Conservation (phyloP, 2,888 invertebrate genomes). For the Plebejus melissa region DNA sequence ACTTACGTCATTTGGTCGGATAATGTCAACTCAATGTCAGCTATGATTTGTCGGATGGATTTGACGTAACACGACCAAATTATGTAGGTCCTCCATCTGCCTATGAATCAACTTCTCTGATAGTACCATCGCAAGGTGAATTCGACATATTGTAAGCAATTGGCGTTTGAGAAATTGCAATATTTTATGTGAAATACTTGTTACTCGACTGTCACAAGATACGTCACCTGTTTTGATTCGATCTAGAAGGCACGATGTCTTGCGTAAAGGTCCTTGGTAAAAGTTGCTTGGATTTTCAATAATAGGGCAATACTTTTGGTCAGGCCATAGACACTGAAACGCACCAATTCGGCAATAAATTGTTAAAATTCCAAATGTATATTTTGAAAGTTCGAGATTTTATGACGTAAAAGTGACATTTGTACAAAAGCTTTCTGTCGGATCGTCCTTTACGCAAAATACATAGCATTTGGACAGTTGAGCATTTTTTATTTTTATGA, state of each 20-base stretch:
- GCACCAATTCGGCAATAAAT: slow-evolving; percentile 17
- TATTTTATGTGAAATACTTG: background rate
- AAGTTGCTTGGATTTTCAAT: background rate
- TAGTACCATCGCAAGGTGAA: too few relatives aligned
- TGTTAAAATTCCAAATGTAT: slow-evolving; percentile 17
- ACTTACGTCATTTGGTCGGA: too few relatives aligned
- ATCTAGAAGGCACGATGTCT: background rate
- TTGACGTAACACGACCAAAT: too few relatives aligned
- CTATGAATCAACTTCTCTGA: too few relatives aligned
- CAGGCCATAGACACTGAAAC: background rate
- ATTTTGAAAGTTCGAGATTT: slow-evolving; percentile 2
- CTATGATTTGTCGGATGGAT: too few relatives aligned
- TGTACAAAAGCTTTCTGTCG: background rate
- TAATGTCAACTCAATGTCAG: too few relatives aligned
- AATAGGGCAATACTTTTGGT: background rate
- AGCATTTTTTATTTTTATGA: background rate
- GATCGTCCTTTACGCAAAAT: background rate
- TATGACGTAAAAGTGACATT: background rate
- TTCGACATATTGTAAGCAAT: background rate
- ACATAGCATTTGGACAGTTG: background rate
- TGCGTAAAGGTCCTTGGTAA: background rate
- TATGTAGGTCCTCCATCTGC: too few relatives aligned
- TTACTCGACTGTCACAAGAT: background rate
- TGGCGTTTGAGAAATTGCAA: background rate
- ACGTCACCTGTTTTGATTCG: background rate